Evolutionary conservation across 1,140 invertebrate genomes (phyloP), one percentile per base, ranked within the genome.

Genomic region (Holotrichia oblita): DNA sequence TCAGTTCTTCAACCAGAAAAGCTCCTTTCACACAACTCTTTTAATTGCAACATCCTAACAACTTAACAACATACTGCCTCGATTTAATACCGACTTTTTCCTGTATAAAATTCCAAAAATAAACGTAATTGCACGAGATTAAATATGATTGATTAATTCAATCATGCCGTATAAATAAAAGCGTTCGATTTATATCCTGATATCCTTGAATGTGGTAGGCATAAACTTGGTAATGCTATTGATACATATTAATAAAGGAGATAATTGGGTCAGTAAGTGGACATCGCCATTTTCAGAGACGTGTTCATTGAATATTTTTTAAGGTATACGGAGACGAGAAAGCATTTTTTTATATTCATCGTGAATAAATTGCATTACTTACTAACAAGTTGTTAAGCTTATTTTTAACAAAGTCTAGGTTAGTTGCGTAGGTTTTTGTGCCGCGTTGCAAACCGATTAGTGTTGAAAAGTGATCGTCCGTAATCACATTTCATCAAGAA

Each of bases 291-390:
- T 48, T 48, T 48, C 44, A n/a, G 44, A 48, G 44, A 48, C n/a
- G 44, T 48, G 44, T 48, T 48, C 44, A 48, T 48, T 48, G 44
- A 48, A 48, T 48, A 48, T 48, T 48, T 48, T 48, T 48, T 48
- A 48, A 48, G 44, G 44, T 48, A n/a, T 48, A 48, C 12, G n/a
- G 44, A 48, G 44, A 48, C 44, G n/a, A 48, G 44, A 48, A 48
- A n/a, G 44, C 44, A n/a, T 48, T 48, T 48, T 48, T 48, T 14
- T 48, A 12, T 48, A n/a, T 48, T 48, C 44, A 48, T 48, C 44
- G n/a, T 48, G 44, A 48, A 48, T 48, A 48, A 48, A 48, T 48
- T 48, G 44, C 44, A n/a, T n/a, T n/a, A n/a, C n/a, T n/a, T n/a
- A n/a, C n/a, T n/a, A n/a, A n/a, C n/a, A n/a, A n/a, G n/a, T n/a